phyloP scores from a whole-genome alignment of 2,113 vertebrate species.

The Dromas ardeola region DNA sequence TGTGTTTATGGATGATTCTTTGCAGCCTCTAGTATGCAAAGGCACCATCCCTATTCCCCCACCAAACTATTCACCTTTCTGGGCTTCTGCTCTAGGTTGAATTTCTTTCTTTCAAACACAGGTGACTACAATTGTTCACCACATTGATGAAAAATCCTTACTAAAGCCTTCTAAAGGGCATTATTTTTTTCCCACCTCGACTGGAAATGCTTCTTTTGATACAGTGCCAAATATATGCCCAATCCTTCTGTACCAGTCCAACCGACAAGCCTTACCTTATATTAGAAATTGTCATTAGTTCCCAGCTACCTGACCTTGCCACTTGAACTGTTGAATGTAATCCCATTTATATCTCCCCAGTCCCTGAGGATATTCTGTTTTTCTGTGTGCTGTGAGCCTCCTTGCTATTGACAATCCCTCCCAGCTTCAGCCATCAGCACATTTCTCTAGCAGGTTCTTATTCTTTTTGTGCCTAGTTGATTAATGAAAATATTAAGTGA shows the following conservation, averaged over 20 bases:
- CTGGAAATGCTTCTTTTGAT: slow-evolving; percentile 16
- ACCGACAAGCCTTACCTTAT: background rate
- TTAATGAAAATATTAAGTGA: slow-evolving; percentile 54
- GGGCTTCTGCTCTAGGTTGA: background rate
- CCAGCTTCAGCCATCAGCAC: slow-evolving; percentile 11
- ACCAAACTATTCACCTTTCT: background rate
- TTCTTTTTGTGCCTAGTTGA: slow-evolving; percentile 22
- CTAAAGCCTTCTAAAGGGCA: background rate
- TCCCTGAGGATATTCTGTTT: slow-evolving; percentile 1
- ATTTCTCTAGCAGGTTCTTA: slow-evolving; percentile 10
- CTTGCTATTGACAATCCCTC: slow-evolving; percentile 26
- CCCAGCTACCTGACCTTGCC: slow-evolving; percentile 26
- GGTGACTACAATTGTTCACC: background rate
- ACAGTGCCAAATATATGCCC: background rate
- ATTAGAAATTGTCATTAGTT: slow-evolving; percentile 29
- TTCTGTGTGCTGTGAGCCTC: background rate
- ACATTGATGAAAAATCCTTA: background rate
- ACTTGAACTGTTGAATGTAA: slow-evolving; percentile 15
- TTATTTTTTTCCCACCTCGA: background rate
- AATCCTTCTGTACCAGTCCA: background rate
- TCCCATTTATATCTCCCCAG: slow-evolving; percentile 19
- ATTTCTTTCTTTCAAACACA: background rate
- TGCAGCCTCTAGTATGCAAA: background rate
- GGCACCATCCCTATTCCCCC: background rate
- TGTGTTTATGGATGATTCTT: background rate